phyloP scores from a whole-genome alignment of 2,797 vertebrate species.

The Cacajao melanocephalus region DNA sequence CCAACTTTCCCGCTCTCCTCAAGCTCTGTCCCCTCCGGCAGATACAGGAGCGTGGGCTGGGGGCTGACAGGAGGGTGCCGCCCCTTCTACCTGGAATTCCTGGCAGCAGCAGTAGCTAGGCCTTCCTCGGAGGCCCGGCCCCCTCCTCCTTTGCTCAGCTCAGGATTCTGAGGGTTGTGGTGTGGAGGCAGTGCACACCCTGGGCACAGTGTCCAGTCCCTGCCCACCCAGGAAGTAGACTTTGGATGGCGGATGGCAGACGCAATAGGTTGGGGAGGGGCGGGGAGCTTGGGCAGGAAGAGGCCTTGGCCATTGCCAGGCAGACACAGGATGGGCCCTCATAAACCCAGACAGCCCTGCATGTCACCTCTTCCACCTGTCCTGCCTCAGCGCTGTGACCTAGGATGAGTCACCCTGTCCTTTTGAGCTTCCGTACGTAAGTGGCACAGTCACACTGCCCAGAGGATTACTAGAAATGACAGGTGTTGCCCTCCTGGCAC shows the following conservation, averaged over 20 bases:
- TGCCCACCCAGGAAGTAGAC: not conserved
- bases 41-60: accelerated
- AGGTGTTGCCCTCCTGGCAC: not conserved
- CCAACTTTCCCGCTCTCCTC: not conserved
- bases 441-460: not conserved
- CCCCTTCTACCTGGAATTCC: slow-evolving; percentile 26
- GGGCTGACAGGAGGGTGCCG: not conserved
- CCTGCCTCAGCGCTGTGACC: not conserved
- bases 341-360: not conserved
- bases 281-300: slow-evolving; percentile 10
- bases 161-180: not conserved
- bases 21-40: not conserved
- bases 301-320: not conserved
- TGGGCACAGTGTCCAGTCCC: accelerated
- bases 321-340: not conserved
- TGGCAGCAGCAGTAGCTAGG: accelerated
- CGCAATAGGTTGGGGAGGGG: not conserved
- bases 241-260: not conserved
- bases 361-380: not conserved
- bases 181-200: not conserved
- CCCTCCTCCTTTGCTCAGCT: not conserved
- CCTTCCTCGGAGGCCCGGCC: not conserved
- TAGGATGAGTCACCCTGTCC: not conserved
- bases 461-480: not conserved
- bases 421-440: no score